Evolutionary conservation across 2,888 invertebrate species (phyloP).

Genomic region (Ditylenchus weischeri): DNA sequence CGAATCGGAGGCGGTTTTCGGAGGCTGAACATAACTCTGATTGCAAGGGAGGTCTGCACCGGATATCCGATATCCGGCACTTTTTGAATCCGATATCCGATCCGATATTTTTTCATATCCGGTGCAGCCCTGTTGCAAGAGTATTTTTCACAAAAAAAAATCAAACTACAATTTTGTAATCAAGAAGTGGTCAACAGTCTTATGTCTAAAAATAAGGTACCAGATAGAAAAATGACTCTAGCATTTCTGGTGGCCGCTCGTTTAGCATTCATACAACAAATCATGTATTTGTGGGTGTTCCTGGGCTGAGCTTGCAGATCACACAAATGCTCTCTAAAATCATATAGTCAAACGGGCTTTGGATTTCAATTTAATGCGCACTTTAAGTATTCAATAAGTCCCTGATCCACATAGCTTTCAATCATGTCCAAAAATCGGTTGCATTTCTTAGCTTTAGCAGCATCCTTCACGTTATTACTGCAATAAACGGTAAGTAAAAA

Average conservation of each 20-base stretch:
- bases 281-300: constrained; percentile 21
- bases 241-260: constrained; percentile 2
- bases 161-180: no score
- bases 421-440: constrained; percentile 17
- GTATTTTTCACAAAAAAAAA: no score
- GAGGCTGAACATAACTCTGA: no score
- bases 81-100: no score
- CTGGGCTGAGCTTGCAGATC: constrained; percentile 9
- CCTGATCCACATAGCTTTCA: constrained; percentile 9
- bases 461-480: constrained; percentile 3
- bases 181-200: no score
- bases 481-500: no score
- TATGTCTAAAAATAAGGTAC: constrained; percentile 12
- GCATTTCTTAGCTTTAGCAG: constrained; percentile 1
- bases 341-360: not conserved
- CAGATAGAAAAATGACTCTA: constrained; percentile 17
- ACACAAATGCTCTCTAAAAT: constrained; percentile 16
- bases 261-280: constrained; percentile 23
- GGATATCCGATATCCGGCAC: no score
- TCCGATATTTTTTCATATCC: no score
- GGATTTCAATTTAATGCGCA: not conserved
- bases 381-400: constrained; percentile 13
- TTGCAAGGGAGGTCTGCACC: no score
- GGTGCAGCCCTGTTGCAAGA: no score
- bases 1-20: no score